Conservation (phyloP, 2,113 vertebrate species). For the Phaethornis superciliosus region DNA sequence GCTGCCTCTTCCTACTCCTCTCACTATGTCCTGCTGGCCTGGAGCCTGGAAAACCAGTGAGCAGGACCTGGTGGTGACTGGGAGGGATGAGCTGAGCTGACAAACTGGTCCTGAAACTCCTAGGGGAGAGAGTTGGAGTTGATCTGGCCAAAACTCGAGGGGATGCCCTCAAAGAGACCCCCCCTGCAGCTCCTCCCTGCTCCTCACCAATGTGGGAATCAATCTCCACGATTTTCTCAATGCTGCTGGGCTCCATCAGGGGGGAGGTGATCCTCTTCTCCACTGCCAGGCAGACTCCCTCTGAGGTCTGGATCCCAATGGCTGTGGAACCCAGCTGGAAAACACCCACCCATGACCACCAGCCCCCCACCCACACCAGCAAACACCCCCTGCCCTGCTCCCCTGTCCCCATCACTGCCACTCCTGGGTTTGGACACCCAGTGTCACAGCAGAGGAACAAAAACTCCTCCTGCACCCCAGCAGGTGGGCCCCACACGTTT, state of each 20-base stretch:
- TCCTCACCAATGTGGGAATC: constrained; percentile 92
- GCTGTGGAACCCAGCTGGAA: constrained; percentile 95
- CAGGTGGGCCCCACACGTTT: no score
- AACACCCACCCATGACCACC: background rate
- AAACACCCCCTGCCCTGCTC: no score
- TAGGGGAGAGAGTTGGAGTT: background rate
- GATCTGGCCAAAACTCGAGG: no score
- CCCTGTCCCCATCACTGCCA: no score
- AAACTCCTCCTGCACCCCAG: no score
- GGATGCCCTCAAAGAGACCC: background rate
- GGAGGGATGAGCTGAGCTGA: background rate
- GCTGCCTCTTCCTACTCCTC: constrained; percentile 39
- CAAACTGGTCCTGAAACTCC: background rate
- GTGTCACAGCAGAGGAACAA: no score
- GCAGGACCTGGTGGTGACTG: background rate
- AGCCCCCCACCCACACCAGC: no score
- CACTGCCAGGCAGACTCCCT: constrained; percentile 96
- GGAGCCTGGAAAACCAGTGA: constrained; percentile 33
- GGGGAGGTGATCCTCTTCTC: constrained; percentile 98
- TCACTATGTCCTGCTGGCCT: background rate
- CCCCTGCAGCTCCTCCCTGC: no score
- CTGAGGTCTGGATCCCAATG: constrained; percentile 96
- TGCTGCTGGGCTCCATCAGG: constrained; percentile 98
- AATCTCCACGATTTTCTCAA: constrained; percentile 98
- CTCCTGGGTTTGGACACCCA: no score